Conservation (phyloP, 2,113 vertebrate genomes). For the Alligator mississippiensis region DNA sequence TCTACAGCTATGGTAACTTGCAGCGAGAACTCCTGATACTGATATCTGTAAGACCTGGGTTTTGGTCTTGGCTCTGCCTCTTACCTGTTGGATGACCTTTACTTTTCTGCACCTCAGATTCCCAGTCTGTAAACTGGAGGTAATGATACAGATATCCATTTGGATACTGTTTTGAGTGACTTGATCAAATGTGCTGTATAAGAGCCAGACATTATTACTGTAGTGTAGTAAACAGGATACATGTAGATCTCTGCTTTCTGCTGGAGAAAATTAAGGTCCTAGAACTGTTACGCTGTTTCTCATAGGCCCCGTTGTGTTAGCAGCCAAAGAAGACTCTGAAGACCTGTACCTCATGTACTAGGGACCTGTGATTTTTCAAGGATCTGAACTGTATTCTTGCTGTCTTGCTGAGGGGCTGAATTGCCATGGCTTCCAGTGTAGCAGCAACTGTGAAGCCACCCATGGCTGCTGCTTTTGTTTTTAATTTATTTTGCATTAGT, state of each 20-base stretch:
- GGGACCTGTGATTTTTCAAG: background rate
- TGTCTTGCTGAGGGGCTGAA: background rate
- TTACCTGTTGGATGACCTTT: fast-evolving
- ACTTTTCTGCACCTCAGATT: background rate
- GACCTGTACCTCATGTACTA: background rate
- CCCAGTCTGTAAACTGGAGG: background rate
- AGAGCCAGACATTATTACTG: background rate
- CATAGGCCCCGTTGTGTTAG: background rate
- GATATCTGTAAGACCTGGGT: background rate
- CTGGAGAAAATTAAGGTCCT: fast-evolving
- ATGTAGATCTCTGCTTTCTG: background rate
- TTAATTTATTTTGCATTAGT: constrained; percentile 9
- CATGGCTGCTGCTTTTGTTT: constrained; percentile 11
- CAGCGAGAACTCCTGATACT: background rate
- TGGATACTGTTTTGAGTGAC: background rate
- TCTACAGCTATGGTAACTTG: background rate
- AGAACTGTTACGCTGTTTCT: background rate
- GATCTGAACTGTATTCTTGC: background rate
- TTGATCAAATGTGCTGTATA: fast-evolving
- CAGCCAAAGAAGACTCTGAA: background rate
- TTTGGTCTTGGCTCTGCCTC: background rate
- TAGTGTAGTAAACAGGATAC: too few species aligned
- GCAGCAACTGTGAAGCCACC: constrained; percentile 10
- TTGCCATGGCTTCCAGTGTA: background rate
- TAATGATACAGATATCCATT: background rate